Evolutionary conservation across 2,797 vertebrate genomes (phyloP), one percentile per base, ranked within the genome.

Genomic region (Anguilla obscura): DNA sequence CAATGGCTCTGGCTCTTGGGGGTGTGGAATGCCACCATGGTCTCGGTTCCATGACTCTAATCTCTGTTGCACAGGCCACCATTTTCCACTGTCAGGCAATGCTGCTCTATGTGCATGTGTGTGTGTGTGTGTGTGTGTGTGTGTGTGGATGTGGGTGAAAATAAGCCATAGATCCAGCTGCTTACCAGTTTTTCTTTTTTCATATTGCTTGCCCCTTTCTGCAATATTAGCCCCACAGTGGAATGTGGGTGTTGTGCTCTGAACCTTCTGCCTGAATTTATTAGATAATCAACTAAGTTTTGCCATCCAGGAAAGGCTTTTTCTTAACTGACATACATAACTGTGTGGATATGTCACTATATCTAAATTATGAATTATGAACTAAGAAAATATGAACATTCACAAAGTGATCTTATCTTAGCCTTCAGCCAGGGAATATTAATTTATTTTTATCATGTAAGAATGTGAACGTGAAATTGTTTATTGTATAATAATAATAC

Each of bases 121-220:
- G 16, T 84, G 79, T 91, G 86, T 88, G 79, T 89, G 56, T 71
- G 58, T 48, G 85, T 63, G 79, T 40, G 36, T 40, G 36, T 3
- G 3, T 89, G 56, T 66, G 52, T 87, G 89, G 86, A 89, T 58
- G 69, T 60, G 66, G 56, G 69, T 40, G 82, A 74, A 56, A 88
- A 88, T 50, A 54, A 79, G 48, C 48, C 8, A 21, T 50, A 14
- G 52, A 76, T 58, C 74, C 33, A 27, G 33, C 69, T 54, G 36
- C 8, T 24, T 40, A 74, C 58, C 10, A 16, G 16, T 60, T 48
- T 86, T 45, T 63, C n/a, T 71, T 10, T 10, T 48, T 4, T 48
- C 16, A 82, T 10, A 82, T 50, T 82, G 27, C 45, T 18, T 21
- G 18, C 21, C 6, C 7, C 40, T 50, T 50, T 50, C 40, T 48